phyloP scores from a whole-genome alignment of 2,888 invertebrate genomes.

The Drosophila paranaensis region DNA sequence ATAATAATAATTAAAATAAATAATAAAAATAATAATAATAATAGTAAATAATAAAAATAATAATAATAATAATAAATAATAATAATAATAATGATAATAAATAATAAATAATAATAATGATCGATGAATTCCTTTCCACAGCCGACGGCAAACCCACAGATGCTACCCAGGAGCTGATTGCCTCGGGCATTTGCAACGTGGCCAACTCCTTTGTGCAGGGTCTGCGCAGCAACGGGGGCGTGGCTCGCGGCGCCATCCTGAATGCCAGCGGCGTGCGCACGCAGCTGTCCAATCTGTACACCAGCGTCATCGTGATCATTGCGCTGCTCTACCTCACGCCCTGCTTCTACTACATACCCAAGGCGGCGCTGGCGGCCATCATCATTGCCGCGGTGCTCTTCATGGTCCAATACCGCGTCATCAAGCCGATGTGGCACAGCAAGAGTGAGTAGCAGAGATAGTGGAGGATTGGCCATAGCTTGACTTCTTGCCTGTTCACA shows the following conservation, averaged over 20 bases:
- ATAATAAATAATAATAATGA: not conserved
- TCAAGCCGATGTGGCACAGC: conserved; percentile 95
- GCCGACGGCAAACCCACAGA: conserved; percentile 92
- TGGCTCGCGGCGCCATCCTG: conserved; percentile 94
- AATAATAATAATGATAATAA: too few relatives aligned
- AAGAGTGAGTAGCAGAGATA: conserved; percentile 88
- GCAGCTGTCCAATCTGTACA: conserved; percentile 92
- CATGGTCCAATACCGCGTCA: conserved; percentile 95
- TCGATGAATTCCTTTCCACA: conserved; percentile 55
- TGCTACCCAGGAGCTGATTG: conserved; percentile 96
- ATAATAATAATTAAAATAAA: not conserved
- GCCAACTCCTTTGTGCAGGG: conserved; percentile 94
- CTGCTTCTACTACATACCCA: conserved; percentile 94
- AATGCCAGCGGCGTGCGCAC: conserved; percentile 95
- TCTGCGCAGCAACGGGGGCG: conserved; percentile 92
- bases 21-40: not conserved
- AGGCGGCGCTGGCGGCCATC: conserved; percentile 93
- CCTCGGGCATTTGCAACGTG: conserved; percentile 91
- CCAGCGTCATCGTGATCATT: conserved; percentile 92
- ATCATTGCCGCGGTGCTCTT: conserved; percentile 96
- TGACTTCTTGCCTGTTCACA: conserved; percentile 78
- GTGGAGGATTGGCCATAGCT: too few relatives aligned
- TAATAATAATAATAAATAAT: too few relatives aligned
- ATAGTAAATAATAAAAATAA: too few relatives aligned
- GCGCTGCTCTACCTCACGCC: conserved; percentile 95